These are phyloP conservation scores for Phorcus lineatus DNA, from an alignment of 2,888 invertebrate species.

Conservation along the genomic window DNA sequence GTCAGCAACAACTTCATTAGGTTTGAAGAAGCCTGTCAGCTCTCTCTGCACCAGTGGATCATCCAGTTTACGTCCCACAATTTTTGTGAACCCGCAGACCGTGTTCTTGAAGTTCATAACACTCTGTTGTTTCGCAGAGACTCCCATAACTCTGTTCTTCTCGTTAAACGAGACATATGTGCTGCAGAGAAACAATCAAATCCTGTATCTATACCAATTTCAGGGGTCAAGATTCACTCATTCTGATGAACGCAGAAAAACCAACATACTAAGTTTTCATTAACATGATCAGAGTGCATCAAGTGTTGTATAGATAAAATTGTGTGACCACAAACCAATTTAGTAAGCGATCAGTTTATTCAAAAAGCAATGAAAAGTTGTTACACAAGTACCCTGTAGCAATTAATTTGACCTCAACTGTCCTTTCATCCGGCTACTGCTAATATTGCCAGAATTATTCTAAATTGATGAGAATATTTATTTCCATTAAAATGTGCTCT, in stretches of 20 bases:
- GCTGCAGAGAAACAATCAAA: conserved; percentile 79
- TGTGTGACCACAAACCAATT: too few relatives aligned
- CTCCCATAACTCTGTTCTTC: conserved; percentile 94
- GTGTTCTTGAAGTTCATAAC: conserved; percentile 98
- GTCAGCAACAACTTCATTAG: conserved; percentile 86
- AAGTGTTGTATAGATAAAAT: too few relatives aligned
- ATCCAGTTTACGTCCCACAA: conserved; percentile 91
- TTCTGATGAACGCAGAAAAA: not conserved
- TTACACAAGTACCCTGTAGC: too few relatives aligned
- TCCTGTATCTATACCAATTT: not conserved
- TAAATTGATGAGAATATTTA: too few relatives aligned
- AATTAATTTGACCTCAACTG: too few relatives aligned
- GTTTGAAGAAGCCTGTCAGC: conserved; percentile 81
- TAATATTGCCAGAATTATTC: too few relatives aligned
- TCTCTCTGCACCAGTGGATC: conserved; percentile 91
- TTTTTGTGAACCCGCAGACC: conserved; percentile 92
- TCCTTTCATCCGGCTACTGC: too few relatives aligned
- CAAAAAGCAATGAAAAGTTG: too few relatives aligned
- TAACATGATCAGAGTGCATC: too few relatives aligned
- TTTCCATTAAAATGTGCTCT: too few relatives aligned
- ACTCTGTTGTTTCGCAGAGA: conserved; percentile 96
- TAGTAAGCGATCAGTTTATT: too few relatives aligned
- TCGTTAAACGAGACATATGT: conserved; percentile 96
- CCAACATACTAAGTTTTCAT: not conserved
- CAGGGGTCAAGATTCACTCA: not conserved